Conservation (phyloP, 2,113 vertebrate species). For the Chaenogobius annularis region DNA sequence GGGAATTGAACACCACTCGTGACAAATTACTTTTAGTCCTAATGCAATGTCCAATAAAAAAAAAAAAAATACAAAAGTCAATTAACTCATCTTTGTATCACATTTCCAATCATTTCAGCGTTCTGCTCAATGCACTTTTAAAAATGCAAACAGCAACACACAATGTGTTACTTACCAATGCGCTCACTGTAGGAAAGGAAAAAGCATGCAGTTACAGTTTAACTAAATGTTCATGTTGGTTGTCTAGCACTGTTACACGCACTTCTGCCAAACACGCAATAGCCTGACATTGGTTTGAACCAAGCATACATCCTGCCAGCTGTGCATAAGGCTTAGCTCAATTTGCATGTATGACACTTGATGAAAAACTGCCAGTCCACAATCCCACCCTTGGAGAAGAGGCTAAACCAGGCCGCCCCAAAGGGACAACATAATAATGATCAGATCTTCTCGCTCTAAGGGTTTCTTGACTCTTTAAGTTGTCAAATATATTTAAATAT, state of each 20-base stretch:
- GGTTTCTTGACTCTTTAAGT: no score
- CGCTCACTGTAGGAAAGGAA: background rate
- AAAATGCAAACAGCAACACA: background rate
- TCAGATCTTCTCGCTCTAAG: no score
- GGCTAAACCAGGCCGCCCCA: background rate
- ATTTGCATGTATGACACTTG: constrained; percentile 15
- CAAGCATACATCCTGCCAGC: constrained; percentile 53
- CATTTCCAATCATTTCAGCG: background rate
- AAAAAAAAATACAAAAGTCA: no score
- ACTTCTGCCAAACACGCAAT: constrained; percentile 15
- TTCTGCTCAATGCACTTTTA: background rate
- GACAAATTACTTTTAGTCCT: background rate
- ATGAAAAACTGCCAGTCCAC: constrained; percentile 6
- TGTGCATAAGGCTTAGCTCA: constrained; percentile 44
- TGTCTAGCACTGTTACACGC: constrained; percentile 18
- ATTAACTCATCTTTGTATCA: no score
- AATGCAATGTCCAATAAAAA: no score
- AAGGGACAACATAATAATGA: background rate
- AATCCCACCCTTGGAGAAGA: constrained; percentile 4
- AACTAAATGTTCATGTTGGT: constrained; percentile 1
- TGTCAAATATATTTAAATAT: no score
- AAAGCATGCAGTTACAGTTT: background rate
- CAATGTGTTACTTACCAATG: background rate
- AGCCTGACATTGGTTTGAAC: constrained; percentile 24
- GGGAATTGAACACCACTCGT: constrained; percentile 22